Conservation (phyloP, 2,797 vertebrate species). For the Sebastes iracundus region DNA sequence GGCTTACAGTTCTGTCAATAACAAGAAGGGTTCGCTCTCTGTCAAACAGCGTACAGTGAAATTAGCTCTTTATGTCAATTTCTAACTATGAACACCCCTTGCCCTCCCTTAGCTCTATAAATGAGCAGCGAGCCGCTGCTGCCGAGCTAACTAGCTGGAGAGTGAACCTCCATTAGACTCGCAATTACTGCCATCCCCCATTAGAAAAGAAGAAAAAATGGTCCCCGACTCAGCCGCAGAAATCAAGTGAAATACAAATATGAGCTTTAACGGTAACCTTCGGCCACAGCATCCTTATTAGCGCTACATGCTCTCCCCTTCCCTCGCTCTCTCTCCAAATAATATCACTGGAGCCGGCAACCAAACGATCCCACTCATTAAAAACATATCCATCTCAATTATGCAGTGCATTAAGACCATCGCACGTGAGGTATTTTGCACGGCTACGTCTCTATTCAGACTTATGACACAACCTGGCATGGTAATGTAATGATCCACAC, state of each 20-base stretch:
- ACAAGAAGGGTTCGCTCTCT: slow-evolving; percentile 45
- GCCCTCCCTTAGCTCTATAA: slow-evolving; percentile 56
- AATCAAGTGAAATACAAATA: slow-evolving; percentile 77
- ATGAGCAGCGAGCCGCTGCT: slow-evolving; percentile 57
- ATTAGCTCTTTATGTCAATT: slow-evolving; percentile 62
- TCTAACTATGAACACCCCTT: slow-evolving; percentile 52
- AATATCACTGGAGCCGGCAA: slow-evolving; percentile 61
- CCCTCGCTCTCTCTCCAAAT: slow-evolving; percentile 31
- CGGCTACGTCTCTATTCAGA: slow-evolving; percentile 53
- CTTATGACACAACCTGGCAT: slow-evolving; percentile 66
- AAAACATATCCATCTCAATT: slow-evolving; percentile 83
- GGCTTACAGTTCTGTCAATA: slow-evolving; percentile 59
- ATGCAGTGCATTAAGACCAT: slow-evolving; percentile 70
- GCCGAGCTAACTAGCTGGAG: slow-evolving; percentile 54
- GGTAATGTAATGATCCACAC: slow-evolving; percentile 72
- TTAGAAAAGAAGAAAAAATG: slow-evolving; percentile 64
- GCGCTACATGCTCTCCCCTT: slow-evolving; percentile 15
- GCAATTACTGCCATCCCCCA: slow-evolving; percentile 70
- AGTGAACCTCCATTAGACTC: slow-evolving; percentile 69
- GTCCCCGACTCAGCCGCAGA: slow-evolving; percentile 46
- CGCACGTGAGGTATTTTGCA: slow-evolving; percentile 62
- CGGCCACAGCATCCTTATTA: slow-evolving; percentile 73
- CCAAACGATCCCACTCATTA: slow-evolving; percentile 73
- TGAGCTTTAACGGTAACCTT: slow-evolving; percentile 75
- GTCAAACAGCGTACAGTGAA: slow-evolving; percentile 46